These are phyloP conservation scores for Callocephalon fimbriatum DNA, from an alignment of 2,113 vertebrate genomes.

Conservation along the genomic window DNA sequence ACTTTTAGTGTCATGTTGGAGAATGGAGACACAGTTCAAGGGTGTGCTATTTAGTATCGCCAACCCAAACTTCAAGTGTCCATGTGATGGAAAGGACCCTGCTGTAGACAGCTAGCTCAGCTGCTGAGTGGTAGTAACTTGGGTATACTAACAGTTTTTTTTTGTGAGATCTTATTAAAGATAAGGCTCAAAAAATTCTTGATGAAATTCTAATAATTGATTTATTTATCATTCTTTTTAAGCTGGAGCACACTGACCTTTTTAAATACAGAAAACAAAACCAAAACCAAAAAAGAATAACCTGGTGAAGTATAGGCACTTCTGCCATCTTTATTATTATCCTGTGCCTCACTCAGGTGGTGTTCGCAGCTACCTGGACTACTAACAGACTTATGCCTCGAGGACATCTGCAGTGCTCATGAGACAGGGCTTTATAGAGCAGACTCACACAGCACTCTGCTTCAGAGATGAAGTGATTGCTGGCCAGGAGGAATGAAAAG, in stretches of 20 bases:
- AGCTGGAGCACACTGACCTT: neutral
- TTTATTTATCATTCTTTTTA: conserved; percentile 27
- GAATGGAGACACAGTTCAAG: conserved; percentile 48
- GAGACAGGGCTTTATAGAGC: conserved; percentile 48
- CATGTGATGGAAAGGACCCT: conserved; percentile 18
- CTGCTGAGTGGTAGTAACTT: neutral
- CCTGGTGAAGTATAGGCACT: neutral
- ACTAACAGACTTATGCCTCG: conserved; percentile 14
- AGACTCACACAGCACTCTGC: conserved; percentile 12
- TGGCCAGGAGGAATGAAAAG: conserved; percentile 46
- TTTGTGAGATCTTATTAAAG: conserved; percentile 1
- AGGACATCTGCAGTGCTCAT: conserved; percentile 37
- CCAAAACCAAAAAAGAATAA: conserved; percentile 4
- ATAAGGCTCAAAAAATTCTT: neutral
- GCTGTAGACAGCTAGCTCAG: conserved; percentile 2
- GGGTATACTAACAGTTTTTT: neutral
- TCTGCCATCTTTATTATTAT: conserved; percentile 22
- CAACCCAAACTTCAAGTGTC: conserved; percentile 13
- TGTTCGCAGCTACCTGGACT: conserved; percentile 28
- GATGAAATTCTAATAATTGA: neutral
- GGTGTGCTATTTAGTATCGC: conserved; percentile 47
- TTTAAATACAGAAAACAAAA: neutral
- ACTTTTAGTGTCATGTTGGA: conserved; percentile 58
- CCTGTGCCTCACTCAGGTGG: conserved; percentile 7
- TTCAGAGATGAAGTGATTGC: conserved; percentile 44